Percentiles rank a stretch among this genome's conserved stretches.
phyloP scores from a whole-genome alignment of 2,888 invertebrate genomes.

The Cosmorhoe ocellata region DNA sequence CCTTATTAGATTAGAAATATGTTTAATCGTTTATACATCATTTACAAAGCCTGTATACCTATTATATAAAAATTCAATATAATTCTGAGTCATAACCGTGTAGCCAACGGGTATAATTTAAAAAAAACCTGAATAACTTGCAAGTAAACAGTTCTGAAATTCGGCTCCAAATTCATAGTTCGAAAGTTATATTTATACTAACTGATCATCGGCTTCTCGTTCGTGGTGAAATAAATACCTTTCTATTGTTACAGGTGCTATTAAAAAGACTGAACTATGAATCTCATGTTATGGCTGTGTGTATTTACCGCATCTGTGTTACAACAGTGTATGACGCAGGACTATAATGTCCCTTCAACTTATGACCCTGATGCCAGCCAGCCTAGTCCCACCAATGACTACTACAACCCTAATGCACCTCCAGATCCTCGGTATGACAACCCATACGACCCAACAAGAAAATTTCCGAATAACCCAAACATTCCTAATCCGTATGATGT shows the following conservation, averaged over 20 bases:
- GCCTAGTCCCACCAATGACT: constrained; percentile 66
- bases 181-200: constrained; percentile 33
- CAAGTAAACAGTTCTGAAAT: no score
- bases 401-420: constrained; percentile 38
- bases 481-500: constrained; percentile 47
- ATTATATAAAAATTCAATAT: no score
- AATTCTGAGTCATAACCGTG: no score
- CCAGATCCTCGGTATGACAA: constrained; percentile 63
- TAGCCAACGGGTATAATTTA: no score
- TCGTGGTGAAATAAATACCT: constrained; percentile 4
- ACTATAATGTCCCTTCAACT: constrained; percentile 60
- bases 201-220: constrained; percentile 20
- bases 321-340: constrained; percentile 58
- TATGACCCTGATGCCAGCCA: constrained; percentile 60
- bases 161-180: background rate
- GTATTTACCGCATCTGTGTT: constrained; percentile 48
- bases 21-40: no score
- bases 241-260: constrained; percentile 52
- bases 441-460: constrained; percentile 63
- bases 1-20: no score
- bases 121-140: no score
- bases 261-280: constrained; percentile 69
- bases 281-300: constrained; percentile 55
- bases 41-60: no score
- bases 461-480: constrained; percentile 36